phyloP scores from a whole-genome alignment of 2,888 invertebrate genomes.

The Ceratothoa steindachneri region DNA sequence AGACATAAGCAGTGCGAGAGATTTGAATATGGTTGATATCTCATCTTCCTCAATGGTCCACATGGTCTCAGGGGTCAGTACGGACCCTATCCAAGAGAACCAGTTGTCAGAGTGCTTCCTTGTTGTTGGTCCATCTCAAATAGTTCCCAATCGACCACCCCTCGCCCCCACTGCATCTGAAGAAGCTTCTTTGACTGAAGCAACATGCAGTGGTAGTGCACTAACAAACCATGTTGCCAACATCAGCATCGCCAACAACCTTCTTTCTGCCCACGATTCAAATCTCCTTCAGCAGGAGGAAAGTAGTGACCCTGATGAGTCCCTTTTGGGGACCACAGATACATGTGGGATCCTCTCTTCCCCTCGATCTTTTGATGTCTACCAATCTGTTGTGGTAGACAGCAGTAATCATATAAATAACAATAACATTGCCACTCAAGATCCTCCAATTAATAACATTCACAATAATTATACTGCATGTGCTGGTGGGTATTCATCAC shows the following conservation, averaged over 20 bases:
- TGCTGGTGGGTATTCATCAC: too few relatives aligned
- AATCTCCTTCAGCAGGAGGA: constrained; percentile 35
- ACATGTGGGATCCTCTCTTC: constrained; percentile 16
- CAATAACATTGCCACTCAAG: background rate
- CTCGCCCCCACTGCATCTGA: background rate
- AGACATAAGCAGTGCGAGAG: background rate
- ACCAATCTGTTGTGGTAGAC: background rate
- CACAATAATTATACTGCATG: too few relatives aligned
- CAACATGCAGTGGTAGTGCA: constrained; percentile 33
- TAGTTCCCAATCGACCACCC: background rate
- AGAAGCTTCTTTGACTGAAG: background rate
- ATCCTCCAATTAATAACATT: background rate
- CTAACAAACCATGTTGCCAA: constrained; percentile 40
- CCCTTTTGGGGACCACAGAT: constrained; percentile 11
- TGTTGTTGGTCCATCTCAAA: background rate
- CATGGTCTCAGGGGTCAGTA: background rate
- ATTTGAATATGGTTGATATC: background rate
- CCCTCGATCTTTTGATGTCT: constrained; percentile 16
- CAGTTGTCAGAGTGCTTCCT: background rate
- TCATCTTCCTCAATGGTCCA: background rate
- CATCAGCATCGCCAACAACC: constrained; percentile 41
- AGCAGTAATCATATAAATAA: background rate
- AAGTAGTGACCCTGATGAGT: constrained; percentile 13
- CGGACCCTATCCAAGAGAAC: background rate
- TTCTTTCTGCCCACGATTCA: constrained; percentile 38